Conservation (phyloP, 2,888 invertebrate genomes). For the Thera britannica region DNA sequence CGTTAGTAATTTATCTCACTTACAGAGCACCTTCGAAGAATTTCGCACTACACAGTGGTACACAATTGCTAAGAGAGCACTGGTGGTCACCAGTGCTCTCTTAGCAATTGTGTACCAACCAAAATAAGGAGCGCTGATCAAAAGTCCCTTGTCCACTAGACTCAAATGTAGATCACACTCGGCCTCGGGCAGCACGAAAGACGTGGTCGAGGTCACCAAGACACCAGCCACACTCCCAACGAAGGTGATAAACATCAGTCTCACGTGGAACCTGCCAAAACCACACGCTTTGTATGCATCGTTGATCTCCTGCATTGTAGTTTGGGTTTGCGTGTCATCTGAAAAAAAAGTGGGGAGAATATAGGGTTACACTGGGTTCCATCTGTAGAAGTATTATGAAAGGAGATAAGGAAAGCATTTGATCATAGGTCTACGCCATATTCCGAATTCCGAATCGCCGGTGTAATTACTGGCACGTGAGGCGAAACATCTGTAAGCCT, state of each 20-base stretch:
- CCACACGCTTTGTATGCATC: conserved; percentile 59
- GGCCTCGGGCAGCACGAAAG: conserved; percentile 63
- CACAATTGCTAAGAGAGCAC: too few relatives aligned
- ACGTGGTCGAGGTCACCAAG: conserved; percentile 55
- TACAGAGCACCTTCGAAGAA: conserved; percentile 66
- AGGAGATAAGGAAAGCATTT: too few relatives aligned
- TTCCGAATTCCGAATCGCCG: too few relatives aligned
- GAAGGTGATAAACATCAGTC: conserved; percentile 54
- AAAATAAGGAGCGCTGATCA: conserved; percentile 63
- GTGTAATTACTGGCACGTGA: too few relatives aligned
- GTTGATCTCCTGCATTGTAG: conserved; percentile 64
- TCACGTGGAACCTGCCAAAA: conserved; percentile 65
- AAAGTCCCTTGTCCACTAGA: conserved; percentile 62
- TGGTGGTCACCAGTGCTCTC: neutral
- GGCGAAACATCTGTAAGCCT: too few relatives aligned
- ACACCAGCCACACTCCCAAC: conserved; percentile 53
- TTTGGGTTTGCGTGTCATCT: conserved; percentile 22
- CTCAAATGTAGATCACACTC: conserved; percentile 70
- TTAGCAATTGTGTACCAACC: conserved; percentile 42
- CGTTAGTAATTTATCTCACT: conserved; percentile 51
- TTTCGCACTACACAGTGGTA: conserved; percentile 57
- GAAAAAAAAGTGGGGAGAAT: neutral
- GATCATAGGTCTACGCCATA: too few relatives aligned
- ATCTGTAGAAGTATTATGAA: too few relatives aligned
- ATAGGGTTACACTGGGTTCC: too few relatives aligned